Conservation (phyloP, 1,140 invertebrate species). For the Drosophila setifemur region DNA sequence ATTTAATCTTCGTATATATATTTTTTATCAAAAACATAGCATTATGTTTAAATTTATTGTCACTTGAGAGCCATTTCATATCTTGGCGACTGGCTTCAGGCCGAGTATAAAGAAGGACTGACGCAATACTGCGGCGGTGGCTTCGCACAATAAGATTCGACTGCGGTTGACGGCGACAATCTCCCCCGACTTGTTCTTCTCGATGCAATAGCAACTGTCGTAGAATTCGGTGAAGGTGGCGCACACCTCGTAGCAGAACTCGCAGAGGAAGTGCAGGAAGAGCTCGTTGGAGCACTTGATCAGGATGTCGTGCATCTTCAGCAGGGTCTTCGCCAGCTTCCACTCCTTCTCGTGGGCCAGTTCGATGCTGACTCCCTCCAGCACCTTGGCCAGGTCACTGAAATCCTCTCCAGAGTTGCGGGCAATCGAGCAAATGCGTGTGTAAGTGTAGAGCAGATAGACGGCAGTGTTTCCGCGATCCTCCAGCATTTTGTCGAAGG, state of each 20-base stretch:
- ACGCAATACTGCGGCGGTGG: slow-evolving; percentile 93
- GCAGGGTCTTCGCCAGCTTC: slow-evolving; percentile 94
- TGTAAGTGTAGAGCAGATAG: slow-evolving; percentile 97
- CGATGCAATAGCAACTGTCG: slow-evolving; percentile 98
- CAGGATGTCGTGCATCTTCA: slow-evolving; percentile 95
- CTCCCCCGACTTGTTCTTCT: slow-evolving; percentile 91
- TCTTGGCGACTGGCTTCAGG: slow-evolving; percentile 94
- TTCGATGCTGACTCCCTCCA: slow-evolving; percentile 74
- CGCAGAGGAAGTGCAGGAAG: slow-evolving; percentile 94
- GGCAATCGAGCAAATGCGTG: slow-evolving; percentile 96
- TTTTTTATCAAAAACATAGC: background rate
- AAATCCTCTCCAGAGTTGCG: slow-evolving; percentile 89
- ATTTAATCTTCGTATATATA: background rate
- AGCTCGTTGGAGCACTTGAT: slow-evolving; percentile 93
- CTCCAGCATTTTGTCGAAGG: slow-evolving; percentile 99
- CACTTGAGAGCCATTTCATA: slow-evolving; percentile 85
- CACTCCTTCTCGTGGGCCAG: slow-evolving; percentile 96
- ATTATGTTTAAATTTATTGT: background rate
- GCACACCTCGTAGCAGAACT: slow-evolving; percentile 97
- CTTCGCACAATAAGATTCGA: slow-evolving; percentile 95
- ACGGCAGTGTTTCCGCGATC: slow-evolving; percentile 99
- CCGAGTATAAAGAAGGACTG: slow-evolving; percentile 95
- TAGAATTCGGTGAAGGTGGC: slow-evolving; percentile 98
- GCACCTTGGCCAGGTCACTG: slow-evolving; percentile 84
- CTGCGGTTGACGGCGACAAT: slow-evolving; percentile 93